A percentile compares a stretch with the other conserved stretches of the same genome.
Conservation (phyloP, 2,113 vertebrate genomes). For the Butorides virescens region DNA sequence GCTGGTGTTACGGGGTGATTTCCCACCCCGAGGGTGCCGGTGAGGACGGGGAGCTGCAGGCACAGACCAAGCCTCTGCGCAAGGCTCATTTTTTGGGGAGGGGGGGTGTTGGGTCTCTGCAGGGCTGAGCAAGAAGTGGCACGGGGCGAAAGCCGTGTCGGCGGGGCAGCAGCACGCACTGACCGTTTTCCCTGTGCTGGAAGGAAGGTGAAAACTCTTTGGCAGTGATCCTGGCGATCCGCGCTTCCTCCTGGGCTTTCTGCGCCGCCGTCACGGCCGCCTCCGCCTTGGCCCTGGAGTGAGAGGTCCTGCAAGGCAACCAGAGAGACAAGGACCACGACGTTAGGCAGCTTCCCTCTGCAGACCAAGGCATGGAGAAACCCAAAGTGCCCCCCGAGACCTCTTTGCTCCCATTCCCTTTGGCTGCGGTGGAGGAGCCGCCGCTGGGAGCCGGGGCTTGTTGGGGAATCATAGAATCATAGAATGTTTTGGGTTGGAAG, state of each 20-base stretch:
- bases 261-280: slow-evolving; percentile 89
- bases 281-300: slow-evolving; percentile 93
- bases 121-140: neutral
- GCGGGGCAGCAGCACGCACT: neutral
- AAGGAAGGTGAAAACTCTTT: slow-evolving; percentile 98
- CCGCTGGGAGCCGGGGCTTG: accelerated
- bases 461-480: too few species aligned
- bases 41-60: accelerated
- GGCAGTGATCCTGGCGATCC: slow-evolving; percentile 93
- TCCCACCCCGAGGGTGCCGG: neutral
- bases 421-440: accelerated
- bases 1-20: accelerated
- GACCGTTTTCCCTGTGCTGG: slow-evolving; percentile 95
- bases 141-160: accelerated
- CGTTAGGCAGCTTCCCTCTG: neutral
- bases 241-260: slow-evolving; percentile 92
- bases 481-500: too few species aligned
- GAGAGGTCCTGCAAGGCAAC: slow-evolving; percentile 85
- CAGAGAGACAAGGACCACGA: neutral
- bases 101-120: neutral
- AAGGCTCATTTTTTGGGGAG: neutral
- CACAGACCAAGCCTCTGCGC: accelerated
- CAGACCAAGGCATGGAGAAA: accelerated
- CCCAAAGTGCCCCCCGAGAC: accelerated
- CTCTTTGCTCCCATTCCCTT: neutral